Evolutionary conservation across 2,113 vertebrate species (phyloP), one percentile per base, ranked within the genome.

Genomic region (Xyrauchen texanus): DNA sequence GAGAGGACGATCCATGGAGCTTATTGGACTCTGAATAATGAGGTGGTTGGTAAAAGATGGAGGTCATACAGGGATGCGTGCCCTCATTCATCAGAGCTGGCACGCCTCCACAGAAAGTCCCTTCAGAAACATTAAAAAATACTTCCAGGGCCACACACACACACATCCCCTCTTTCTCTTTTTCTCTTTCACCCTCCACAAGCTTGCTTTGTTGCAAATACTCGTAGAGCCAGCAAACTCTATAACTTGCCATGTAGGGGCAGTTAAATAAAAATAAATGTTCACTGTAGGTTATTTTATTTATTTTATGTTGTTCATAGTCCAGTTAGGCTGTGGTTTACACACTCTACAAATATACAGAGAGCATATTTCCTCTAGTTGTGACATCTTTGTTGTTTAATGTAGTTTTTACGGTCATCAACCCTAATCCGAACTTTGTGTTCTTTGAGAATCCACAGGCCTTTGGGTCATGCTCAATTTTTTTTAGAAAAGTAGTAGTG

Each of bases 21-120:
- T 85, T 81, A 78, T 85, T 78, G 84, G 78, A 66, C 61, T 76
- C 78, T 81, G 78, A 82, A 85, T 85, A 85, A 85, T 83, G 84
- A 85, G 84, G 84, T 85, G 81, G 78, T 81, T 78, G 84, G 83
- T 80, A 83, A 85, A 85, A 78, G 78, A 85, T 83, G 84, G 84
- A 85, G 84, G 84, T 85, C 84, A 83, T 78, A 79, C 67, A 67
- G 76, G 68, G 76, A 81, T 83, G 68, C 72, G 61, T 83, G 84
- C 76, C 79, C 82, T 83, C 79, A 83, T 86, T 83, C 82, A 85
- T 85, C 82, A 83, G 84, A 73, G 72, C 72, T 81, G 84, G 79
- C 84, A 57, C 67, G 45, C 78, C 60, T 77, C 71, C 82, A 83
- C 72, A 81, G 79, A 79, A 78, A 80, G 62, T 77, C 83, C 84